Evolutionary conservation across 2,888 invertebrate genomes (phyloP), one percentile per base, ranked within the genome.

Genomic region (Phortica okadai): DNA sequence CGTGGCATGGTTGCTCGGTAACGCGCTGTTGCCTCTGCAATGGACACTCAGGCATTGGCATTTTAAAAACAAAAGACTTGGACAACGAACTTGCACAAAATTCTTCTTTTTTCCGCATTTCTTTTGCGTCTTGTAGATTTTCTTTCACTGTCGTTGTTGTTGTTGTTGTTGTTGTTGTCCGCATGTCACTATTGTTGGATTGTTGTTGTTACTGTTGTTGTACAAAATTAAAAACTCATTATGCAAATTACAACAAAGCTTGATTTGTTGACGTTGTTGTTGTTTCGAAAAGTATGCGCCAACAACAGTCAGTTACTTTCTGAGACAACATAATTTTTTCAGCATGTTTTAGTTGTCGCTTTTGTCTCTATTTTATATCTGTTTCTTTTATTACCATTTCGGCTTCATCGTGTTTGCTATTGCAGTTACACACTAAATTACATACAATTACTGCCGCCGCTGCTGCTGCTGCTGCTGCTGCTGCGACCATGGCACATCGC

Each of bases 381-480:
- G 56, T 58, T 67, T 21, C 14, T 1, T 5, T 62, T 42, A 54
- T 70, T 67, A 62, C 25, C 67, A 62, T 74, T 75, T 56, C 33
- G 33, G 33, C 33, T 33, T 80, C 64, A 78, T 70, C 76, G 76
- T 76, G 76, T 80, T 78, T 81, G 80, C 81, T 82, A 79, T 81
- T 82, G 82, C 81, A 86, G 83, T 87, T 88, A 87, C 86, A 87
- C 81, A 83, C 85, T 84, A 87, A 88, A 89, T 90, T 88, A 88
- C 84, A 89, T 85, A 83, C 84, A 89, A 89, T 89, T 89, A 89
- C 86, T 86, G 33, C 33, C 33, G 33, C 4, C 83, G 76, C 77
- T 74, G 58, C 78, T 59, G 75, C 69, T 58, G 74, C 70, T 10
- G 8, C 54, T 21, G 21, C 77, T 75, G 62, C 78, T 66, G 75